These are phyloP conservation scores for Aurelia aurita DNA, from an alignment of 30 jellyfish, hydroid and myxozoan genomes.

Conservation along the genomic window DNA sequence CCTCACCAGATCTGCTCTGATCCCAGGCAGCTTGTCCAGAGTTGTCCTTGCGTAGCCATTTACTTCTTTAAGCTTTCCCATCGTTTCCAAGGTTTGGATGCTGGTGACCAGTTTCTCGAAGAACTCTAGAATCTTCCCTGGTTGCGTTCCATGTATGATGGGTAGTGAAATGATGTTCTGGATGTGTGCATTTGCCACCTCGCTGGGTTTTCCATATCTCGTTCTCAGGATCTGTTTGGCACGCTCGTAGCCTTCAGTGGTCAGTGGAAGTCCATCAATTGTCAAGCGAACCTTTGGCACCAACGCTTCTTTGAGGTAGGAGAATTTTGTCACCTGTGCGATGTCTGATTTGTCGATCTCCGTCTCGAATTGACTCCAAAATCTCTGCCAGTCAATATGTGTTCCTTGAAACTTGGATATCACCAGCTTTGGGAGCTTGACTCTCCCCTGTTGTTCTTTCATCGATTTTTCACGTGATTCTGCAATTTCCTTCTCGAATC, in stretches of 20 bases:
- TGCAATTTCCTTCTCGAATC: background rate
- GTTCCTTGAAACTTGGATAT: conserved; percentile 48
- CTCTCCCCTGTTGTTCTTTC: conserved; percentile 19
- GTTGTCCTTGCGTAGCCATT: conserved; percentile 68
- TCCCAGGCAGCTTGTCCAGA: conserved; percentile 76
- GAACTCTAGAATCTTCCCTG: conserved; percentile 50
- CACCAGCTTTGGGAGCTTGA: conserved; percentile 49
- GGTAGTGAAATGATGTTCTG: conserved; percentile 68
- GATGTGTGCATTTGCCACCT: conserved; percentile 69
- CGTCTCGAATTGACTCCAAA: conserved; percentile 65
- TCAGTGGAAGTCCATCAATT: conserved; percentile 68
- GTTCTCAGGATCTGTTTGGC: conserved; percentile 8
- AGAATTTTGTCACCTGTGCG: conserved; percentile 46
- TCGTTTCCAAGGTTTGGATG: conserved; percentile 78
- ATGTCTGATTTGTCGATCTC: conserved; percentile 48
- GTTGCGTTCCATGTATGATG: conserved; percentile 34
- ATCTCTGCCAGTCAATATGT: conserved; percentile 28
- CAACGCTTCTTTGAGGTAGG: conserved; percentile 54
- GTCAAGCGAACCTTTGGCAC: conserved; percentile 18
- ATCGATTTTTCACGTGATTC: background rate
- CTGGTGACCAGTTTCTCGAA: conserved; percentile 50
- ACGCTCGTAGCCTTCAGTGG: conserved; percentile 44
- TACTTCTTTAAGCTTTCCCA: conserved; percentile 68
- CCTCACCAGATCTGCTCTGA: conserved; percentile 72
- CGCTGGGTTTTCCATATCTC: conserved; percentile 69